A percentile compares a stretch with the other conserved stretches of the same genome.
phyloP scores from a whole-genome alignment of 2,797 vertebrate species.

The Bucorvus abyssinicus region DNA sequence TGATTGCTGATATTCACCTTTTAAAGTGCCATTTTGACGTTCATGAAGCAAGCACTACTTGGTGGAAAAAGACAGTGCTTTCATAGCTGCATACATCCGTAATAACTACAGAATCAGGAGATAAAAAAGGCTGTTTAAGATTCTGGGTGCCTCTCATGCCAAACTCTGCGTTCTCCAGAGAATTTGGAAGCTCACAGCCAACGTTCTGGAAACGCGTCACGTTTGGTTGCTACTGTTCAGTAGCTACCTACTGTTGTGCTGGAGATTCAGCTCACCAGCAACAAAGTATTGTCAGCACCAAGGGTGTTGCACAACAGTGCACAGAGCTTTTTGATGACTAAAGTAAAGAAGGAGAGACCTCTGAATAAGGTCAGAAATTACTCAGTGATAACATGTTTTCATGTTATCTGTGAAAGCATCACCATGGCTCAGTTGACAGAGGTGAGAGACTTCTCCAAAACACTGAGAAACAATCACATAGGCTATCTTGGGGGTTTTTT shows the following conservation, averaged over 20 bases:
- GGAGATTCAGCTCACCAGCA: conserved; percentile 25
- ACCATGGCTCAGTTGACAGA: conserved; percentile 6
- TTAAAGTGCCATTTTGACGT: neutral
- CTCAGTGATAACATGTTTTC: conserved; percentile 39
- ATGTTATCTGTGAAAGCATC: conserved; percentile 37
- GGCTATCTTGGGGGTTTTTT: neutral
- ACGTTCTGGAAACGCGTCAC: neutral
- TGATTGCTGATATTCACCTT: conserved; percentile 5
- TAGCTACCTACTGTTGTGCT: conserved; percentile 20
- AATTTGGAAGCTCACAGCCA: conserved; percentile 18
- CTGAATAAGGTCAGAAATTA: conserved; percentile 56
- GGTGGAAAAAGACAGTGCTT: neutral
- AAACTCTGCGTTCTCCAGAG: neutral
- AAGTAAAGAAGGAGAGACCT: conserved; percentile 14
- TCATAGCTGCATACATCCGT: neutral
- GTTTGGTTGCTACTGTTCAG: conserved; percentile 33
- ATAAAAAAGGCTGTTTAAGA: conserved; percentile 41
- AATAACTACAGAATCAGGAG: neutral
- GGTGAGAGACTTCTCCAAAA: conserved; percentile 35
- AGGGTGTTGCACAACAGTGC: neutral
- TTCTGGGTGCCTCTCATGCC: neutral
- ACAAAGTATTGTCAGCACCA: neutral
- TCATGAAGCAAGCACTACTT: neutral
- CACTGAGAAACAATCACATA: neutral
- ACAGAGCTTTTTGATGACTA: conserved; percentile 24